Evolutionary conservation across 2,113 vertebrate genomes (phyloP).

Genomic region (Dromas ardeola): DNA sequence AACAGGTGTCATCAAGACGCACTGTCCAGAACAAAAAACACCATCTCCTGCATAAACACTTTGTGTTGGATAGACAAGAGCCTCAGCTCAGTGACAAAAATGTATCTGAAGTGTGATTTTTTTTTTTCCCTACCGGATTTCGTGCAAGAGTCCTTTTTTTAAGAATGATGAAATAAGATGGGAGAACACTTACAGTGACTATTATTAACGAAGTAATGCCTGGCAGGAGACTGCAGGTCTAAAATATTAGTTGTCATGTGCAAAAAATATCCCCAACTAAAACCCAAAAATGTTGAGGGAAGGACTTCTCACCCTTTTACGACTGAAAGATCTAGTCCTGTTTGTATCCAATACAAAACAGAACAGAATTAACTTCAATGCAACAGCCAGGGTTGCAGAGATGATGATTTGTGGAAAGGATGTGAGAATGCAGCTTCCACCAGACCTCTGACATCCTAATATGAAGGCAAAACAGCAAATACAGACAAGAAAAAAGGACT

Average conservation of each 20-base stretch:
- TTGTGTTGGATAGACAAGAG: neutral
- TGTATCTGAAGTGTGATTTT: neutral
- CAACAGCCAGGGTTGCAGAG: neutral
- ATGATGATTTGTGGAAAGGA: neutral
- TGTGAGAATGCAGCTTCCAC: neutral
- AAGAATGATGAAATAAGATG: neutral
- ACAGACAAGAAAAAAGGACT: neutral
- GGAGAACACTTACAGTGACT: neutral
- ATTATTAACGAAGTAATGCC: neutral
- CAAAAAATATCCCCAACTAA: neutral
- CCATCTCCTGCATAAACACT: neutral
- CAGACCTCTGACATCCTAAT: neutral
- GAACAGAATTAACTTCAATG: neutral
- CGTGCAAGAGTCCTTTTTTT: neutral
- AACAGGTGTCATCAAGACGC: neutral
- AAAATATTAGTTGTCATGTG: neutral
- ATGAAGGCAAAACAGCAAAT: neutral
- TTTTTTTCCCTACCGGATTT: neutral
- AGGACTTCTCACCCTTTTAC: neutral
- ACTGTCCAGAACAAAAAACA: neutral
- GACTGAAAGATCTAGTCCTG: neutral
- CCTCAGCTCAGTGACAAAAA: neutral
- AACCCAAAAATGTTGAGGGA: neutral
- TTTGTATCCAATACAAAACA: neutral
- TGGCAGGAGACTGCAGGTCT: neutral